These are phyloP conservation scores for Percina caprodes DNA, from an alignment of 2,113 vertebrate genomes.

Conservation along the genomic window DNA sequence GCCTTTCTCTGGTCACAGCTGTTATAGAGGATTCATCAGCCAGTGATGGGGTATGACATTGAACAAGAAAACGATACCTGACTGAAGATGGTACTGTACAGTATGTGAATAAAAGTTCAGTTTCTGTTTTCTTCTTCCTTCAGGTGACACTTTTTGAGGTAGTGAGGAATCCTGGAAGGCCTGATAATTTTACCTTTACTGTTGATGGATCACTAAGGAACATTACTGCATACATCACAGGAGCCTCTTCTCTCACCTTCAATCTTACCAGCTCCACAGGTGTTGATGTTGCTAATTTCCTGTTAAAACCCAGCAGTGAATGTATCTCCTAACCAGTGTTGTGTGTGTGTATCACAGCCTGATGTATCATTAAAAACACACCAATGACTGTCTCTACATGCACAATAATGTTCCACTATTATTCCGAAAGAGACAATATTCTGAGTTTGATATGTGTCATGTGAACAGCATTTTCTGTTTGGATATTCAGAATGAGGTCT, in stretches of 20 bases:
- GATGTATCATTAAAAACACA: too few relatives aligned
- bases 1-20: conserved; percentile 62
- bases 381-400: too few relatives aligned
- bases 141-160: conserved; percentile 81
- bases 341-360: too few relatives aligned
- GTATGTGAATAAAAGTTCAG: not conserved
- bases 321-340: too few relatives aligned
- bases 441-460: too few relatives aligned
- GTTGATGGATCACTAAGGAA: conserved; percentile 76
- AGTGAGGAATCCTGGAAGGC: conserved; percentile 55
- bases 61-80: not conserved
- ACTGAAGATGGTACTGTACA: not conserved
- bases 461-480: too few relatives aligned
- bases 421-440: too few relatives aligned
- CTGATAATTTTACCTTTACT: conserved; percentile 67
- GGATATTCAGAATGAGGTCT: too few relatives aligned
- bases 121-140: not conserved
- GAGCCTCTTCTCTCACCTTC: conserved; percentile 61
- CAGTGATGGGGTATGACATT: conserved; percentile 64
- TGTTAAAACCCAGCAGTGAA: too few relatives aligned
- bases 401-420: too few relatives aligned
- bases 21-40: conserved; percentile 71
- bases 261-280: conserved; percentile 74
- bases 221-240: conserved; percentile 78
- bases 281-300: conserved; percentile 7